A percentile compares a stretch with the other conserved stretches of the same genome.
These are phyloP conservation scores for Latheticus oryzae DNA, from an alignment of 2,888 invertebrate genomes.

Conservation along the genomic window DNA sequence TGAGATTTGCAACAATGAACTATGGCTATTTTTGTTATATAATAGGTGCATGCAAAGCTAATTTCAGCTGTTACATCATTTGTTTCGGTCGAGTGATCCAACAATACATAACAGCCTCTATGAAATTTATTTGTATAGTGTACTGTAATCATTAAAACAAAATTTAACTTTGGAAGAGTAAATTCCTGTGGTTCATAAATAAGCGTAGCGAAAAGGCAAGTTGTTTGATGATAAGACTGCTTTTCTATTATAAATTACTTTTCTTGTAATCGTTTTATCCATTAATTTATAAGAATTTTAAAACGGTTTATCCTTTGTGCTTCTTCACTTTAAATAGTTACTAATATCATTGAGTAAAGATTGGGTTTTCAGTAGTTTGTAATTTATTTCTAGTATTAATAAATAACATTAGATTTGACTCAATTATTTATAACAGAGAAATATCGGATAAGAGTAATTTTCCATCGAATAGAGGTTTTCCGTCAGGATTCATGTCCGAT, in stretches of 20 bases:
- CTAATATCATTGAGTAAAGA: conserved; percentile 12
- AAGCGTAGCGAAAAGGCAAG: conserved; percentile 22
- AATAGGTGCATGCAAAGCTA: too few species aligned
- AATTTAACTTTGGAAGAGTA: conserved; percentile 2
- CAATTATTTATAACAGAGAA: conserved; percentile 12
- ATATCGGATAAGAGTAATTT: conserved; percentile 8
- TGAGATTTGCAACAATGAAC: too few species aligned
- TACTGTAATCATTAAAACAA: conserved; percentile 13
- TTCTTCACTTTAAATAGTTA: conserved; percentile 11
- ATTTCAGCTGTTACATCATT: conserved; percentile 6
- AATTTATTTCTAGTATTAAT: conserved; percentile 14
- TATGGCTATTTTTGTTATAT: too few species aligned
- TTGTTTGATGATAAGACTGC: conserved; percentile 26
- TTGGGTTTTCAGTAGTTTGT: conserved; percentile 3
- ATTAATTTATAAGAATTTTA: conserved; percentile 30
- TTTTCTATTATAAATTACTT: conserved; percentile 20
- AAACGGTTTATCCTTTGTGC: conserved; percentile 16
- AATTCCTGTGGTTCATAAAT: conserved; percentile 29
- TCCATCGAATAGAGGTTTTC: conserved; percentile 10
- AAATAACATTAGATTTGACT: conserved; percentile 13
- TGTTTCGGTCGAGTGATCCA: conserved; percentile 6
- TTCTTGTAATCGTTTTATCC: conserved; percentile 18
- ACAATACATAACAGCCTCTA: conserved; percentile 12
- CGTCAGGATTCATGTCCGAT: too few species aligned
- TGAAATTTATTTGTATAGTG: conserved; percentile 21